phyloP scores from a whole-genome alignment of 2,888 invertebrate genomes.

The Caenorhabditis sp. region DNA sequence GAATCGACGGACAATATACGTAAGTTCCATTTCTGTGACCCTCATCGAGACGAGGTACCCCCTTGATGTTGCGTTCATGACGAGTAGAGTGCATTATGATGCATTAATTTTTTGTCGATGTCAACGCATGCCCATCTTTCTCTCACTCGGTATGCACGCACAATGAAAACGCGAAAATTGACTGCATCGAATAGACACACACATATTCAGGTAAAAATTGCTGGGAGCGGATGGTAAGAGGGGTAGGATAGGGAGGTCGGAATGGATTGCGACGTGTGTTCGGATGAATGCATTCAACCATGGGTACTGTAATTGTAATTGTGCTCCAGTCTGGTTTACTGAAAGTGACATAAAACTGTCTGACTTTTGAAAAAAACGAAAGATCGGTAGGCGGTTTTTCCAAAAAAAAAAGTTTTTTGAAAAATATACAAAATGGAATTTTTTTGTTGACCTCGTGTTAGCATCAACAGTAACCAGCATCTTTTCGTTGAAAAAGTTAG shows the following conservation, averaged over 20 bases:
- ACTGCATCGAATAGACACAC: slow-evolving; percentile 18
- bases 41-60: slow-evolving; percentile 8
- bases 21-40: slow-evolving; percentile 48
- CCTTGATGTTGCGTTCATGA: slow-evolving; percentile 48
- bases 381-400: no score
- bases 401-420: no score
- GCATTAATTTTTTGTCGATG: slow-evolving; percentile 57
- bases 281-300: slow-evolving; percentile 37
- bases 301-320: slow-evolving; percentile 41
- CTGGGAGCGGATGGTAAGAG: background rate
- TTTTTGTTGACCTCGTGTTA: slow-evolving; percentile 44
- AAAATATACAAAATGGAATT: background rate
- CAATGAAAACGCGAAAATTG: slow-evolving; percentile 38
- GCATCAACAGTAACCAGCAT: slow-evolving; percentile 44
- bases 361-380: slow-evolving; percentile 16
- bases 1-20: slow-evolving; percentile 42
- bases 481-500: slow-evolving; percentile 34
- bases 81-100: slow-evolving; percentile 62
- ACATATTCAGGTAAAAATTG: slow-evolving; percentile 43
- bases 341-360: background rate
- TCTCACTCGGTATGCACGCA: slow-evolving; percentile 30
- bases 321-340: slow-evolving; percentile 26
- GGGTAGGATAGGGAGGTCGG: slow-evolving; percentile 22
- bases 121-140: no score
- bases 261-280: slow-evolving; percentile 29